These are phyloP conservation scores for Coregonus ussuriensis DNA, from an alignment of 2,797 vertebrate species.

Conservation along the genomic window DNA sequence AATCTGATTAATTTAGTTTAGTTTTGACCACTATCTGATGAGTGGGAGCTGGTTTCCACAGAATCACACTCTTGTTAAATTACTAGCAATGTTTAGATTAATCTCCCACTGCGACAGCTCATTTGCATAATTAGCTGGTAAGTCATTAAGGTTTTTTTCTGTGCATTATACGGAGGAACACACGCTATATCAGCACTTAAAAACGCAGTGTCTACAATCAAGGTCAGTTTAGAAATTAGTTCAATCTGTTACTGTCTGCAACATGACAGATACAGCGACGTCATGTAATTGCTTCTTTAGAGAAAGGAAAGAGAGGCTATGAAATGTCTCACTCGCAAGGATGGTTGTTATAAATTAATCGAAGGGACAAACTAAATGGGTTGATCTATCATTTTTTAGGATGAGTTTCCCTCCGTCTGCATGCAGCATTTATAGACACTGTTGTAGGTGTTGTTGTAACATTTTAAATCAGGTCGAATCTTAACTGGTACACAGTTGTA, in stretches of 20 bases:
- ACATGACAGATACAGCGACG: slow-evolving; percentile 68
- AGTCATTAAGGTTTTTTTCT: slow-evolving; percentile 57
- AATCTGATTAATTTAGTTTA: too few species aligned
- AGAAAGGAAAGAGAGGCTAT: slow-evolving; percentile 64
- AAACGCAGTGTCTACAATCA: slow-evolving; percentile 60
- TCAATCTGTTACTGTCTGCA: slow-evolving; percentile 71
- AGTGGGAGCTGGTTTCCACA: slow-evolving; percentile 9
- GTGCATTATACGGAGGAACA: slow-evolving; percentile 33
- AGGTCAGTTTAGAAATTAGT: slow-evolving; percentile 73
- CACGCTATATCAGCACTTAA: slow-evolving; percentile 43
- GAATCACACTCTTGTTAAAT: slow-evolving; percentile 43
- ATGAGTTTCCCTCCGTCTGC: slow-evolving; percentile 41
- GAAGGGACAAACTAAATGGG: slow-evolving; percentile 67
- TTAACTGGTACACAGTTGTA: too few species aligned
- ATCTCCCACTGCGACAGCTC: slow-evolving; percentile 51
- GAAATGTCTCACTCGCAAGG: slow-evolving; percentile 67
- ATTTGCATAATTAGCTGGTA: slow-evolving; percentile 71
- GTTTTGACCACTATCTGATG: not conserved
- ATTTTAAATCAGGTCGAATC: too few species aligned
- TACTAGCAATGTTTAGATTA: slow-evolving; percentile 35
- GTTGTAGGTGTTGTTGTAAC: too few species aligned
- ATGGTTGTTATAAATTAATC: slow-evolving; percentile 68
- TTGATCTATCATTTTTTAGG: slow-evolving; percentile 60
- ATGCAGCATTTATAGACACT: too few species aligned
- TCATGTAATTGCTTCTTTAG: slow-evolving; percentile 77